Evolutionary conservation across 1,140 invertebrate genomes (phyloP), one percentile per base, ranked within the genome.

Genomic region (Brachystomella parvula): DNA sequence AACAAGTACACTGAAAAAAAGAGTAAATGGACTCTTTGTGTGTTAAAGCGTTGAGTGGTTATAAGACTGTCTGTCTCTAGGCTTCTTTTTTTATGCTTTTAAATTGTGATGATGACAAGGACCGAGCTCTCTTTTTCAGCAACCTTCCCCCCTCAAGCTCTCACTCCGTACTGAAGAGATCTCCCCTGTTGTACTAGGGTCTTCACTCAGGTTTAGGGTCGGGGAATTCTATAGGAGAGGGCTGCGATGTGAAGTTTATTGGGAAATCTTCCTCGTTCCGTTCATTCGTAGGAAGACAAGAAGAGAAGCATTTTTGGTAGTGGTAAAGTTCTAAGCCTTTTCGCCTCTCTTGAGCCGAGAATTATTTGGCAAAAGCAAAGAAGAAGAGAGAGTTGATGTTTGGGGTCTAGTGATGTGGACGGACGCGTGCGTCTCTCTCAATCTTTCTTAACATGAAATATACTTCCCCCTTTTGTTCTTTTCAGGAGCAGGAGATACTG

Each of bases 401-500:
- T 15, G 24, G 24, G 49, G 15, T 26, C 3, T 53, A 15, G 24
- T 26, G 15, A 53, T 15, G 15, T 26, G 15, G 24, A 26, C 49
- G 12, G 49, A 53, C 49, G 49, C 49, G 49, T 53, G 49, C 49
- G 49, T 53, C 49, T 53, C 49, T 53, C 49, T 26, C 49, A 53
- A 53, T 53, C 49, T 53, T 15, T 53, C 49, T 53, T 53, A 53
- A 26, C 49, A 53, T 26, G 49, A 53, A 53, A 53, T n/a, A n/a
- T 53, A 53, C 49, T 53, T 53, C 49, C 49, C 49, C 49, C 24
- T 53, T 53, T 53, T 53, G 49, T 53, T 53, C 49, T 53, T 53
- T 53, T 53, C 24, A 19, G 15, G n/a, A n/a, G 12, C 24, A 19
- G 49, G 49, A 53, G 49, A 53, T 53, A 53, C 49, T 53, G 49